phyloP scores from a whole-genome alignment of 2,888 invertebrate species.

The Slavum lentiscoides region DNA sequence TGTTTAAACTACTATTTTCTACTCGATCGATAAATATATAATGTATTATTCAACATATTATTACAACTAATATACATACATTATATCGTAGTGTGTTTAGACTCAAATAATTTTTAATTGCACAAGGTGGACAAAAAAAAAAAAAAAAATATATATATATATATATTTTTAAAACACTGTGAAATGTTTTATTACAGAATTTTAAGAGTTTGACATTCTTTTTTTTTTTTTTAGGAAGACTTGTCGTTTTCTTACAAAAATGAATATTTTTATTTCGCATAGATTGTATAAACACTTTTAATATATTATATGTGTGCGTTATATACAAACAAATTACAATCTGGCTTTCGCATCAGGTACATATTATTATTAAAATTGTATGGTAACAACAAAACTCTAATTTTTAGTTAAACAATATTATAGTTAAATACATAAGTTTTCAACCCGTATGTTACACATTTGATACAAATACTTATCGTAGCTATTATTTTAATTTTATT shows the following conservation, averaged over 20 bases:
- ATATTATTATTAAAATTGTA: conserved; percentile 13
- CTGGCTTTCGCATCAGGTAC: conserved; percentile 44
- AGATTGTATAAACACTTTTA: conserved; percentile 1
- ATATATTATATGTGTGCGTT: neutral
- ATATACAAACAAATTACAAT: conserved; percentile 23
- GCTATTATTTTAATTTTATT: neutral
- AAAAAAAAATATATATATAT: neutral
- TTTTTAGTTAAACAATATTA: conserved; percentile 20
- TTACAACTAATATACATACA: conserved; percentile 14
- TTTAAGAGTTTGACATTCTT: neutral
- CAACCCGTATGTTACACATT: neutral
- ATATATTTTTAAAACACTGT: neutral
- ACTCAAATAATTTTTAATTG: conserved; percentile 22
- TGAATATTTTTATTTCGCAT: conserved; percentile 6
- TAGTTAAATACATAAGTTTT: conserved; percentile 20
- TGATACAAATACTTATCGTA: conserved; percentile 17
- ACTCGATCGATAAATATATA: neutral
- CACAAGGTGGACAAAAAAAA: neutral
- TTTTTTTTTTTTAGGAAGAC: conserved; percentile 22
- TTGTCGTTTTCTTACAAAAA: conserved; percentile 1
- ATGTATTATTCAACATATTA: neutral
- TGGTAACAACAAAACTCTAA: conserved; percentile 35
- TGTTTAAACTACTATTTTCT: conserved; percentile 14
- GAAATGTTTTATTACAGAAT: neutral
- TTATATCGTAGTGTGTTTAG: conserved; percentile 12